Evolutionary conservation across 2,797 vertebrate genomes (phyloP).

Genomic region (Halcyon badia): DNA sequence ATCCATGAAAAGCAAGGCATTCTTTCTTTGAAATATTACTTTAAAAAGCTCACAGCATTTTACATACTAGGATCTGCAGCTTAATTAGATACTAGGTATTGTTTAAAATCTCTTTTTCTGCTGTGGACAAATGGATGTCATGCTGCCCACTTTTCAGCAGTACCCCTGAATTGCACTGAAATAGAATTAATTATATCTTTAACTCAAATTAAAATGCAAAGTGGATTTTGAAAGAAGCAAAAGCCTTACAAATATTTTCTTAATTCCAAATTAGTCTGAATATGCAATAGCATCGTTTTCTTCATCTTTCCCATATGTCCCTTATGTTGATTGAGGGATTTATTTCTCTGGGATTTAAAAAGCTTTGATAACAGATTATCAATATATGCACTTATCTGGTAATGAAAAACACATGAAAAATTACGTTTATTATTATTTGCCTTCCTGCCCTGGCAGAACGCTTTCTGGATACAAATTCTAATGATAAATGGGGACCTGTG

Average conservation of each 20-base stretch:
- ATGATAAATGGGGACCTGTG: constrained; percentile 13
- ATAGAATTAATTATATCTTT: neutral
- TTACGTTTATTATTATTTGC: neutral
- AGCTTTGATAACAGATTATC: constrained; percentile 10
- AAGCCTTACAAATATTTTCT: neutral
- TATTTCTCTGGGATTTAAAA: constrained; percentile 38
- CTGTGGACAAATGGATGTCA: neutral
- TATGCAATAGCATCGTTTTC: neutral
- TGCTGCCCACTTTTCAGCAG: neutral
- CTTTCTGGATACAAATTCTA: neutral
- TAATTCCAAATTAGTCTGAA: neutral
- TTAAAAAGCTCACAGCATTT: neutral
- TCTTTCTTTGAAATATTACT: neutral
- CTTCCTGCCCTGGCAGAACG: neutral
- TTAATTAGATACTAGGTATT: neutral
- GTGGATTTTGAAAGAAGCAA: neutral
- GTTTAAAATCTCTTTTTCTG: neutral
- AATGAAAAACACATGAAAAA: too few relatives aligned
- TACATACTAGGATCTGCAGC: neutral
- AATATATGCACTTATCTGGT: neutral
- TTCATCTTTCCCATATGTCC: neutral
- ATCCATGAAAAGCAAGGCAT: neutral
- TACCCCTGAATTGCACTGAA: neutral
- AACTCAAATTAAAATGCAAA: constrained; percentile 12
- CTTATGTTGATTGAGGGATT: constrained; percentile 16